Base-by-base conservation (phyloP, 2,113 vertebrate species). In the Phasianus colchicus region DNA sequence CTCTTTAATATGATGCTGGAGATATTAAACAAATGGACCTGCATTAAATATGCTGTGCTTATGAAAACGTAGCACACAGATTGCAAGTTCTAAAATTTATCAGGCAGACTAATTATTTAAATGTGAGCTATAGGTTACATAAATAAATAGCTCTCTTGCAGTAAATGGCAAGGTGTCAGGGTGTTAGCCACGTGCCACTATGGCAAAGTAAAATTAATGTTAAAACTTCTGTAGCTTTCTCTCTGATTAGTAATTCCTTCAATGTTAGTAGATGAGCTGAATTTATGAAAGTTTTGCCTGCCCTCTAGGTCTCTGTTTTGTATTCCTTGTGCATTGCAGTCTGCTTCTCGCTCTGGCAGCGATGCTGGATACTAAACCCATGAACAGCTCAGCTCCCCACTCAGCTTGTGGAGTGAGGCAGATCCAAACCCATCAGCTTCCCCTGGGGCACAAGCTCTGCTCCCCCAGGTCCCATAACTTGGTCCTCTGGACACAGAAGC, bases 21-120 rank as follows among this genome's bases (percentile, higher is more conserved):
- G 79, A 88, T 92, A 89, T 95, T 90, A 92, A 96, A 88, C 94
- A 97, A 92, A 93, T 7, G 48, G 83, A 96, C 91, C 60, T 82
- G 69, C 91, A 90, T 94, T 83, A 83, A 96, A 83, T 92, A 93
- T 92, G 84, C 83, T 88, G 71, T 73, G 93, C 91, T 7, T 93
- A 94, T 63, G 47, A 93, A 96, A 94, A 96, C 19, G 52, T 67
- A 88, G 91, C 50, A 77, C 84, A 63, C 61, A 95, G 86, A 95
- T 90, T 92, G 79, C 84, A 95, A 88, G 78, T 95, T 96, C 79
- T 93, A 83, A 96, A 94, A 95, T 92, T 93, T 90, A 94, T 77
- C 66, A 84, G 90, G 93, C 85, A 94, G 92, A 87, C 94, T 97
- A 96, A 97, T 97, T 97, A 97, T 95, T 94, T 95, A 97, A 96